Base-by-base conservation (phyloP, 2,113 vertebrate genomes). In the Apaloderma vittatum region DNA sequence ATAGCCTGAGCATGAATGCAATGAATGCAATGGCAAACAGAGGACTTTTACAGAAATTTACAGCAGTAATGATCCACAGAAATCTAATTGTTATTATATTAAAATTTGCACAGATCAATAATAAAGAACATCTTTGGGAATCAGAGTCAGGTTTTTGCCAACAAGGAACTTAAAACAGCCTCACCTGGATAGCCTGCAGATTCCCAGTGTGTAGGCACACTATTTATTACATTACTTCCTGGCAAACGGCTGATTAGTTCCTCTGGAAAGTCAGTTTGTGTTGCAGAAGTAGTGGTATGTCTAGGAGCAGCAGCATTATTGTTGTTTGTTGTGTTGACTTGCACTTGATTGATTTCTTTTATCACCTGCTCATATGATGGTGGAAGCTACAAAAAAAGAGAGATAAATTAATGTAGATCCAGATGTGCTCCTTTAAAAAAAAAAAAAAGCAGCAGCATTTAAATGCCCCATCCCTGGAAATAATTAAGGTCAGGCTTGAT, bases 281-380 rank as follows among this genome's bases (percentile, higher is more conserved):
- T 99, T 96, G 98, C 98, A 83, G 98, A 99, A 85, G 99, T 98
- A 75, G 97, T 95, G 71, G 98, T 99, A 94, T 95, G 95, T 72
- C 98, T 98, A 79, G 98, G 98, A 88, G 98, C 94, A 73, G 98
- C 98, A 95, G 97, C 98, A 98, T 98, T 98, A 96, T 98, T 98
- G 86, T 98, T 98, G 76, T 98, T 98, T 80, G 98, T 98, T 74
- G 98, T 97, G 68, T 97, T 93, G n/a, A 97, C 97, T 93, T 98
- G 98, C 54, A 99, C 99, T 98, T 98, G 98, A 93, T 98, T 99
- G 96, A 99, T 99, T 98, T 99, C 99, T 98, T 99, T 98, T 97
- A 99, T 99, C 97, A 99, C 99, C 98, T 99, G 99, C 86, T 99
- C 99, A 89, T 99, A 99, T 20, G 99, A 99, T n/a, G 99, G 99